Evolutionary conservation across 2,797 vertebrate genomes (phyloP).

Genomic region (Xenops minutus): DNA sequence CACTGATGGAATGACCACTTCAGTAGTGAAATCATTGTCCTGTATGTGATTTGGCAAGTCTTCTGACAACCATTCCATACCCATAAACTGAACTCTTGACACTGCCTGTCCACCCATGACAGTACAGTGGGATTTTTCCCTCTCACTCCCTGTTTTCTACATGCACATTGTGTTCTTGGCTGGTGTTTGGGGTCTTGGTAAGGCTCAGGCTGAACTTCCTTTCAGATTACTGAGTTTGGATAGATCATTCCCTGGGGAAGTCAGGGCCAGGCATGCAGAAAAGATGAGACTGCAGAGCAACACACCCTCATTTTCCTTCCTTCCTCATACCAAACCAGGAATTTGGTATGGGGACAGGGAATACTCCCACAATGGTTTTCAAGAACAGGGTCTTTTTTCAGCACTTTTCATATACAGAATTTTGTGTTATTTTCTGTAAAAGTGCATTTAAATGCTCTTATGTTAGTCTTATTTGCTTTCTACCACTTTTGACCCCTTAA

Average conservation of each 20-base stretch:
- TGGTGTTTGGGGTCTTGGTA: not conserved
- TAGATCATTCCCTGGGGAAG: not conserved
- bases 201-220: not conserved
- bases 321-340: not conserved
- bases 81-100: not conserved
- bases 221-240: not conserved
- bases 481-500: not conserved
- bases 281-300: not conserved
- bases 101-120: not conserved
- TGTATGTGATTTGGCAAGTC: not conserved
- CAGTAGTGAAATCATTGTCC: not conserved
- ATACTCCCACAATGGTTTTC: not conserved
- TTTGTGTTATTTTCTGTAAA: not conserved
- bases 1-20: not conserved
- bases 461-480: not conserved
- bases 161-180: not conserved
- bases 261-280: rapidly evolving
- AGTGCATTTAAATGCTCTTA: not conserved
- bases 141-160: not conserved
- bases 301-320: not conserved
- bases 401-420: not conserved
- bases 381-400: rapidly evolving
- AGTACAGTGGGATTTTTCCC: not conserved
- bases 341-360: not conserved
- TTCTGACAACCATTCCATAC: not conserved